Conservation (phyloP, 1,140 invertebrate species). For the Drosophila arawakana region DNA sequence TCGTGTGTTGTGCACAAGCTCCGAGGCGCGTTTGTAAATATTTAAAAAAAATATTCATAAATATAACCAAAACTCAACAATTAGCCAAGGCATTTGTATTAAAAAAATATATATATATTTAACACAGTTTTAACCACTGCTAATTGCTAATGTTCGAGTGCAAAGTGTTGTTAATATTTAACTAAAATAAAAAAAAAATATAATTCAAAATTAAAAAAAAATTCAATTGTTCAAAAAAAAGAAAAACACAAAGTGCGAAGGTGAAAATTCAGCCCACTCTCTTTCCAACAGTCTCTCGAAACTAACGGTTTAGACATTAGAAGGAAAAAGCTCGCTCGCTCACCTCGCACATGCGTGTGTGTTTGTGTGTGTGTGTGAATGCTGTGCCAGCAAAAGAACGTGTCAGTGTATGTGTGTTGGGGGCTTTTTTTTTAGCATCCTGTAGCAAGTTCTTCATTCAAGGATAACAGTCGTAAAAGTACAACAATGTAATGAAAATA, state of each 20-base stretch:
- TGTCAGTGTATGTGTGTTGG: conserved; percentile 34
- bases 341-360: conserved; percentile 61
- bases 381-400: conserved; percentile 18
- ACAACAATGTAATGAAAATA: conserved; percentile 83
- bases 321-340: conserved; percentile 75
- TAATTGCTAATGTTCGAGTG: conserved; percentile 28
- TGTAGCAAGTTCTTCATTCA: conserved; percentile 82
- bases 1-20: conserved; percentile 61
- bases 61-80: conserved; percentile 55
- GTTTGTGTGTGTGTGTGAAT: conserved; percentile 42
- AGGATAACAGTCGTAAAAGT: conserved; percentile 82
- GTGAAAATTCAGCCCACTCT: conserved; percentile 72
- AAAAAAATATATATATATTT: conserved; percentile 7
- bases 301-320: conserved; percentile 69
- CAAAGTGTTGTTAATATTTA: conserved; percentile 17
- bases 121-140: conserved; percentile 31
- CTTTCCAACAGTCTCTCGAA: conserved; percentile 41
- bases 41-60: conserved; percentile 76
- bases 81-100: conserved; percentile 11
- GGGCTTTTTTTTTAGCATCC: conserved; percentile 65
- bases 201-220: conserved; percentile 50
- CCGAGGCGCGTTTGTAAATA: conserved; percentile 74
- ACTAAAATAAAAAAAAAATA: conserved; percentile 24
- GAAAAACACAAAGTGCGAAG: conserved; percentile 68
- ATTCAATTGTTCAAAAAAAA: conserved; percentile 42